These are phyloP conservation scores for Grammomys surdaster DNA, from an alignment of 2,113 vertebrate species.

Conservation along the genomic window DNA sequence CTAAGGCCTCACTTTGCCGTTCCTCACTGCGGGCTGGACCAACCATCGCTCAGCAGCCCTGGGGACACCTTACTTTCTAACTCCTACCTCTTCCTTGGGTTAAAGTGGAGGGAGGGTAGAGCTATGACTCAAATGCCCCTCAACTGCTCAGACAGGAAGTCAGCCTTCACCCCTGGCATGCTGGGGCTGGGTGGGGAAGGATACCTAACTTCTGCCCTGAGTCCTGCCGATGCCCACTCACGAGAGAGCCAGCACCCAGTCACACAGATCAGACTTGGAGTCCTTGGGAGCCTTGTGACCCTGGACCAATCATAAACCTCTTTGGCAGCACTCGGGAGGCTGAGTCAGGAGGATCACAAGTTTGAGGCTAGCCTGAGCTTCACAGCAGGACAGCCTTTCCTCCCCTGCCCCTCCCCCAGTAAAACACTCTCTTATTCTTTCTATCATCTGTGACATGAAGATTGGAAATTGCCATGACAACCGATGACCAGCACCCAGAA, in stretches of 20 bases:
- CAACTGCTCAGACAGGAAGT: neutral
- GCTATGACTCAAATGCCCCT: constrained; percentile 21
- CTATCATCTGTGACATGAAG: neutral
- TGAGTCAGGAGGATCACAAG: neutral
- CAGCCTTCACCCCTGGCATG: neutral
- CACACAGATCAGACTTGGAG: neutral
- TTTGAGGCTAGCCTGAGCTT: neutral
- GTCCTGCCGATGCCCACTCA: neutral
- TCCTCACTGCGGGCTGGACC: neutral
- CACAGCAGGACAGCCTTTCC: neutral
- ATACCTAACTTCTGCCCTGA: neutral
- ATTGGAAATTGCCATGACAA: neutral
- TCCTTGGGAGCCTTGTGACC: neutral
- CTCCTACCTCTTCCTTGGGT: neutral
- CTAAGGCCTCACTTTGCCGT: neutral
- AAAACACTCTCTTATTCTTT: neutral
- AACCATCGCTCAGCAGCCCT: neutral
- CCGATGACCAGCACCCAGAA: neutral
- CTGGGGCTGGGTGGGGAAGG: neutral
- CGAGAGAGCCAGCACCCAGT: neutral
- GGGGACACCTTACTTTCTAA: neutral
- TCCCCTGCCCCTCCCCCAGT: neutral
- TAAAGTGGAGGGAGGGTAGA: neutral
- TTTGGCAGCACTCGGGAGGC: neutral
- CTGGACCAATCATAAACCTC: constrained; percentile 1